phyloP scores from a whole-genome alignment of 2,797 vertebrate species.

The Nothura maculosa region DNA sequence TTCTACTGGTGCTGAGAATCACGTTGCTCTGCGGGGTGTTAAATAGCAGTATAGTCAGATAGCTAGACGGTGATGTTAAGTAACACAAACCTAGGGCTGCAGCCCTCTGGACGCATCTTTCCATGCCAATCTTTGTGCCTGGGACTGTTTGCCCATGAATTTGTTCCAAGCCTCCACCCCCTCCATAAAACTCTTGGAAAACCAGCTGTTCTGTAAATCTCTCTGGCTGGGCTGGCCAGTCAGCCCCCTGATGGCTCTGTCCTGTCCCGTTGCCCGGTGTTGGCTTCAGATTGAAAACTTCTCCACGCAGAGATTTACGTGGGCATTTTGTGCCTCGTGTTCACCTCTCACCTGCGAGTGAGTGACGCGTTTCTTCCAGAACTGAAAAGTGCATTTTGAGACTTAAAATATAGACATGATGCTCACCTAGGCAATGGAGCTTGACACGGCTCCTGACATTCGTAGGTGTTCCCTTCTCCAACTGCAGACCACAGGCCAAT shows the following conservation, averaged over 20 bases:
- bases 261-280: neutral
- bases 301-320: neutral
- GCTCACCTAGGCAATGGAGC: neutral
- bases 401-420: neutral
- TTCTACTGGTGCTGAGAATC: slow-evolving; percentile 41
- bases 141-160: slow-evolving; percentile 29
- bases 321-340: neutral
- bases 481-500: neutral
- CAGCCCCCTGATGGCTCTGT: neutral
- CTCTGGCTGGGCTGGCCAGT: neutral
- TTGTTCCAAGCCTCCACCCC: slow-evolving; percentile 29
- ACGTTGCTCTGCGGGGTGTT: slow-evolving; percentile 12
- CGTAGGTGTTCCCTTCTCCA: neutral
- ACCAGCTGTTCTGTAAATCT: neutral
- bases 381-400: neutral
- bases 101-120: neutral
- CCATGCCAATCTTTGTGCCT: neutral
- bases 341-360: neutral
- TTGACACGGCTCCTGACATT: neutral
- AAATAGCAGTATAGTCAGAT: neutral
- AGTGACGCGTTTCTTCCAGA: neutral
- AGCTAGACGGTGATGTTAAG: slow-evolving; percentile 49
- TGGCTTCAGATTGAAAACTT: neutral
- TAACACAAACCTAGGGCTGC: slow-evolving; percentile 28
- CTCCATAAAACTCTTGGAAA: slow-evolving; percentile 42